Conservation (phyloP, 1,140 invertebrate species). For the Drosophila nigrodunni region DNA sequence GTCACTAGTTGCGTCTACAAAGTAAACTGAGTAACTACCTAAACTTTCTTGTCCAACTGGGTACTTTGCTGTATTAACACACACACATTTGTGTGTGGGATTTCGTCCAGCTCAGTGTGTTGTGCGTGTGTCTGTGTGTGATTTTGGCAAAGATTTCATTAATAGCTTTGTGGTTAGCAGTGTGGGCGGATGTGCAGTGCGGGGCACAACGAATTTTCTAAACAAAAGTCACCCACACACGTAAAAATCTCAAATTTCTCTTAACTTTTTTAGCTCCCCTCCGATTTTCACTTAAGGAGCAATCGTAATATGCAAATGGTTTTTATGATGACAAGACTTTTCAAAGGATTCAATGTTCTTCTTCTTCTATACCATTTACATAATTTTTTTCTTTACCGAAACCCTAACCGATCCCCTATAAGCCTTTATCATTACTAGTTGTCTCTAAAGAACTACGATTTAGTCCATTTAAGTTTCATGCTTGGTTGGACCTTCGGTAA, state of each 20-base stretch:
- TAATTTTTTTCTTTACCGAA: slow-evolving; percentile 47
- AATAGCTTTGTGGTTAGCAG: slow-evolving; percentile 62
- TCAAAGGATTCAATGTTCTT: not conserved
- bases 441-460: too few relatives aligned
- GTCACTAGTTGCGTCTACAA: not conserved
- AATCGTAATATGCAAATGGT: not conserved
- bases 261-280: not conserved
- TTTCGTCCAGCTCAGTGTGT: slow-evolving; percentile 4
- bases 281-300: not conserved
- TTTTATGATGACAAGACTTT: too few relatives aligned
- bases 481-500: slow-evolving; percentile 12
- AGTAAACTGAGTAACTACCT: not conserved
- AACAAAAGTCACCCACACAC: slow-evolving; percentile 50
- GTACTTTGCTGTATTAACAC: not conserved
- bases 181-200: slow-evolving; percentile 16
- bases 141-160: slow-evolving; percentile 77
- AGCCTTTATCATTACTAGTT: slow-evolving; percentile 15
- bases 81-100: slow-evolving; percentile 2
- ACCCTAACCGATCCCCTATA: slow-evolving; percentile 12
- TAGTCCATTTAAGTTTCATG: slow-evolving; percentile 3
- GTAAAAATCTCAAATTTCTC: not conserved
- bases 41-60: not conserved
- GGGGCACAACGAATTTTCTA: slow-evolving; percentile 64
- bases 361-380: not conserved
- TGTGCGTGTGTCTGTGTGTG: slow-evolving; percentile 20